A percentile compares a stretch with the other conserved stretches of the same genome.
Conservation (phyloP, 2,113 vertebrate genomes). For the Cyanocitta stelleri region DNA sequence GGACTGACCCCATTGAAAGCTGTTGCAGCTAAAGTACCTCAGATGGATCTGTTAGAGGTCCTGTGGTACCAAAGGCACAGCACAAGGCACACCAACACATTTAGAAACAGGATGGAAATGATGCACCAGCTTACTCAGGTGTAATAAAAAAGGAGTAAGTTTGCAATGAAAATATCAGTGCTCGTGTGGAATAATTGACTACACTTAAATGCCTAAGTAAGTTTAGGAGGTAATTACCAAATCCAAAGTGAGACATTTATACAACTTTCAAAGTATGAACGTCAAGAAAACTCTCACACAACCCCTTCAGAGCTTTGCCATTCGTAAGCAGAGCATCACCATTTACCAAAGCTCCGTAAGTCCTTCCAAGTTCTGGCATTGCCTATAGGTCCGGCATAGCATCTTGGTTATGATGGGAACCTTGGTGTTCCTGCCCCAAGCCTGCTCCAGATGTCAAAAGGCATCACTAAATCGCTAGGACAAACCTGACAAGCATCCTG, state of each 20-base stretch:
- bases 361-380: not conserved
- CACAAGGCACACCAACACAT: fast-evolving
- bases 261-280: not conserved
- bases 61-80: not conserved
- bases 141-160: not conserved
- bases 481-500: not conserved
- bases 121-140: not conserved
- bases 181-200: not conserved
- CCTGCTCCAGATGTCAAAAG: not conserved
- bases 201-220: not conserved
- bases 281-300: not conserved
- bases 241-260: not conserved
- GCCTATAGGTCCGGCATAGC: not conserved
- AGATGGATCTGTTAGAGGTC: not conserved
- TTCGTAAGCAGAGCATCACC: fast-evolving
- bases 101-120: not conserved
- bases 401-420: not conserved
- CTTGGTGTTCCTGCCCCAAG: not conserved
- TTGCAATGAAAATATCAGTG: not conserved
- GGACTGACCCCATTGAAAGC: not conserved
- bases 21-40: not conserved
- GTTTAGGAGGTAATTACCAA: not conserved
- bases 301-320: not conserved
- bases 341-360: not conserved
- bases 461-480: not conserved